Conservation (phyloP, 2,888 invertebrate genomes). For the Monoplex corrugatus region DNA sequence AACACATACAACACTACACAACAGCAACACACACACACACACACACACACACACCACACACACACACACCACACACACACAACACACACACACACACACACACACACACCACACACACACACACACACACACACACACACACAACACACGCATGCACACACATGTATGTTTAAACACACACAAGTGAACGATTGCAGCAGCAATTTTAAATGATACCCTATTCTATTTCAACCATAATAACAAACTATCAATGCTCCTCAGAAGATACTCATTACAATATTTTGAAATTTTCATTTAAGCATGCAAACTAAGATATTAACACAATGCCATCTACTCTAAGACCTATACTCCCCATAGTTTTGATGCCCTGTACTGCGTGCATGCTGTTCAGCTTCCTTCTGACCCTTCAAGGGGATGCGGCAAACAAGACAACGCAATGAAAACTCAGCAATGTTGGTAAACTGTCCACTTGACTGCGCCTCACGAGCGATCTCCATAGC, state of each 20-base stretch:
- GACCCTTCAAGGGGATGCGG: conserved; percentile 88
- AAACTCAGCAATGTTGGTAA: conserved; percentile 94
- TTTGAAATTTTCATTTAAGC: not conserved
- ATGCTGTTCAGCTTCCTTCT: conserved; percentile 91
- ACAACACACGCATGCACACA: too few species aligned
- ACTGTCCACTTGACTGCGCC: conserved; percentile 93
- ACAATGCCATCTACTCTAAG: not conserved
- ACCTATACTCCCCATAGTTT: conserved; percentile 82
- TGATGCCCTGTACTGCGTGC: conserved; percentile 91
- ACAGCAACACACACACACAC: not conserved
- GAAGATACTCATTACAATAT: too few species aligned
- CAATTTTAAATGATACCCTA: too few species aligned
- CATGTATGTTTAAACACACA: too few species aligned
- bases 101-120: too few species aligned
- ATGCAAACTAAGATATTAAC: not conserved
- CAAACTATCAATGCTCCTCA: too few species aligned
- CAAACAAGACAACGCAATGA: conserved; percentile 92
- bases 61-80: not conserved
- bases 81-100: too few species aligned
- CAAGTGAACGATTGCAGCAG: too few species aligned
- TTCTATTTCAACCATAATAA: too few species aligned
- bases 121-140: too few species aligned
- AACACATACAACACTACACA: not conserved
- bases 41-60: not conserved
- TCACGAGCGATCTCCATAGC: conserved; percentile 93